Base-by-base conservation (phyloP, 2,797 vertebrate genomes). In the Cetoscarus ocellatus region DNA sequence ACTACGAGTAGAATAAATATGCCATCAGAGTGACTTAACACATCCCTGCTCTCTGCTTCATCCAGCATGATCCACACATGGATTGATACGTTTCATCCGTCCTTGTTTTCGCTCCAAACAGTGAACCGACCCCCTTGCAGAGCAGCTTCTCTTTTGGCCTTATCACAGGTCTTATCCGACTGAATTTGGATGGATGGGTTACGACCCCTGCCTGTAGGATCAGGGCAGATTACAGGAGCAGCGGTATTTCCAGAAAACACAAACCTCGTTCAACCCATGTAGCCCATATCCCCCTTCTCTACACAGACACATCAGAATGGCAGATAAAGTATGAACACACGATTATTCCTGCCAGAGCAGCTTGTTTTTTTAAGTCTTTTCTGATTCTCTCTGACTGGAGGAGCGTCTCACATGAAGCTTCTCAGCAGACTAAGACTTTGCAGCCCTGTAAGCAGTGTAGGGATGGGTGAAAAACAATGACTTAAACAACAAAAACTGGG, bases 181-280 rank as follows among this genome's bases (percentile, higher is more conserved):
- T 63, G 62, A 57, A 70, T 63, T 60, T 67, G 63, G 64, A 81
- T 38, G 38, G 70, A 54, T 64, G 35, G 59, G 60, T 77, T 73
- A 70, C 10, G 19, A n/a, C 66, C 74, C 80, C 79, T 73, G 59
- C 73, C 53, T 18, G 62, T 53, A 49, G 77, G 84, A 83, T 88
- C 82, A 80, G 75, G 67, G 57, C 71, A 71, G 85, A 87, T 90
- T 83, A 80, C 19, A 53, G 67, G 42, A 54, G 54, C 10, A 3
- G 57, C 47, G 6, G 61, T 15, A 3, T 11, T 17, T 69, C 73
- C 55, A 69, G 67, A 61, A 70, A 83, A 69, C 63, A 52, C 70
- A 62, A 66, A 70, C 71, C 73, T 73, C 9, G 1, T 36, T 84
- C 56, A 67, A 77, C 66, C 68, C 75, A 17, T 45, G 60, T 35